A percentile compares a stretch with the other conserved stretches of the same genome.
Evolutionary conservation across 1,140 invertebrate species (phyloP).

Genomic region (Steinernema khuongi): DNA sequence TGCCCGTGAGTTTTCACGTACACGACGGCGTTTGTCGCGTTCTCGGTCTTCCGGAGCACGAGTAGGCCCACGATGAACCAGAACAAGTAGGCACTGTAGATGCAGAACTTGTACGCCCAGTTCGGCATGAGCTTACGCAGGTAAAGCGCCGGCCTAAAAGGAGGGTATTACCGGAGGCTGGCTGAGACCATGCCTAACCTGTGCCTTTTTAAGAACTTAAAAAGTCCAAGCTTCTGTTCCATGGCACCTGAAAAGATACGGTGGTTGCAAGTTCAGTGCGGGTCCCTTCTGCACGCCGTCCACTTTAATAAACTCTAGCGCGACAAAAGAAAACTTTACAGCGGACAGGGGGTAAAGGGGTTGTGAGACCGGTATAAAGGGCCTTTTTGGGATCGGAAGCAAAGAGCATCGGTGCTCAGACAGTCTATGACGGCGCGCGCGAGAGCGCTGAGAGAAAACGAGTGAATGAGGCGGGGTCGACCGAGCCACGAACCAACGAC

Average conservation of each 20-base stretch:
- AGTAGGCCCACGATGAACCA: conserved; percentile 50
- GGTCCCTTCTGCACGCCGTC: not conserved
- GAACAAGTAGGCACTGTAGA: conserved; percentile 23
- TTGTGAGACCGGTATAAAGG: not conserved
- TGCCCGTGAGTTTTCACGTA: conserved; percentile 48
- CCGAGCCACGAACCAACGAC: not conserved
- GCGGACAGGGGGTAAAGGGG: not conserved
- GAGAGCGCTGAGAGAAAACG: conserved; percentile 8
- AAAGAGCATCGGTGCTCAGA: conserved; percentile 3
- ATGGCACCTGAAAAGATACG: not conserved
- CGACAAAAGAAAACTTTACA: conserved; percentile 12
- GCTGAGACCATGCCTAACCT: not conserved
- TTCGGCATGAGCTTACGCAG: not conserved
- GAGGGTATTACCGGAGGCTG: not conserved
- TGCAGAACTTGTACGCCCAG: not conserved
- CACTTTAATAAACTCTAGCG: not conserved
- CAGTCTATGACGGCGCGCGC: not conserved
- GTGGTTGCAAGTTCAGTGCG: not conserved
- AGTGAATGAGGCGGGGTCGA: conserved; percentile 10
- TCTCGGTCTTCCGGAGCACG: conserved; percentile 49
- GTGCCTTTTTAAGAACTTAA: not conserved
- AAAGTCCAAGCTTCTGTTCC: not conserved
- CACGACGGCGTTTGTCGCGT: conserved; percentile 46
- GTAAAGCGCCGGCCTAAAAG: not conserved
- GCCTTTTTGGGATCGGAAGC: not conserved